phyloP scores from a whole-genome alignment of 2,888 invertebrate species.

The Hoplodrina ambigua region DNA sequence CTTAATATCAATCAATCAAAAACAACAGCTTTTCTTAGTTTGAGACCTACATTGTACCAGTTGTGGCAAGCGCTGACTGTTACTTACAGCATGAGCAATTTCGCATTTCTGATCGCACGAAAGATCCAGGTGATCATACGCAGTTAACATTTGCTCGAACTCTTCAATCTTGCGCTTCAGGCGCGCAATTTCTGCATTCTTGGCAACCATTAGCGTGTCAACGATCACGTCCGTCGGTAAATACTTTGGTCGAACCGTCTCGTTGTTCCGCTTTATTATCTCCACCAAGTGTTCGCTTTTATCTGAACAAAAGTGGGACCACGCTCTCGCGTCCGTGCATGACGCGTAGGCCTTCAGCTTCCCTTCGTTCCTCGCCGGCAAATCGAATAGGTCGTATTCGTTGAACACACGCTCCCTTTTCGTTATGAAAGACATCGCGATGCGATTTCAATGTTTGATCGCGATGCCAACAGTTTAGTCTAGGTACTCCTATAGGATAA shows the following conservation, averaged over 20 bases:
- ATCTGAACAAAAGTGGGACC: constrained; percentile 89
- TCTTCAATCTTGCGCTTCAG: constrained; percentile 86
- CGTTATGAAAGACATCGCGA: constrained; percentile 86
- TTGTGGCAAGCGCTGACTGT: neutral
- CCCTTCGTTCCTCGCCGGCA: constrained; percentile 88
- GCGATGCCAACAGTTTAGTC: constrained; percentile 66
- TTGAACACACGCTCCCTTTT: constrained; percentile 87
- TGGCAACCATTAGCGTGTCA: constrained; percentile 83
- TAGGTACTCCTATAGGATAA: constrained; percentile 65
- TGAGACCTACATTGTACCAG: neutral
- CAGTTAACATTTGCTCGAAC: constrained; percentile 83
- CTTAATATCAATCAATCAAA: neutral
- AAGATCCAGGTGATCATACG: constrained; percentile 84
- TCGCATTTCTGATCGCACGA: constrained; percentile 84
- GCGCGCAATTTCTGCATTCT: constrained; percentile 87
- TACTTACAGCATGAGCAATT: constrained; percentile 83
- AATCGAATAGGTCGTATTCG: constrained; percentile 83
- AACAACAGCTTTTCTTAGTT: neutral
- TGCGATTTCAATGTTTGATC: constrained; percentile 29
- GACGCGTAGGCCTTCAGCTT: constrained; percentile 90
- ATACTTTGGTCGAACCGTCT: constrained; percentile 80
- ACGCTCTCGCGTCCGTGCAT: constrained; percentile 90
- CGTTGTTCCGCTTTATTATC: constrained; percentile 86
- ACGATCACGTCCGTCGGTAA: constrained; percentile 85
- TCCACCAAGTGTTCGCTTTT: constrained; percentile 90